Evolutionary conservation across 2,888 invertebrate genomes (phyloP).

Genomic region (Mythimna pallens): DNA sequence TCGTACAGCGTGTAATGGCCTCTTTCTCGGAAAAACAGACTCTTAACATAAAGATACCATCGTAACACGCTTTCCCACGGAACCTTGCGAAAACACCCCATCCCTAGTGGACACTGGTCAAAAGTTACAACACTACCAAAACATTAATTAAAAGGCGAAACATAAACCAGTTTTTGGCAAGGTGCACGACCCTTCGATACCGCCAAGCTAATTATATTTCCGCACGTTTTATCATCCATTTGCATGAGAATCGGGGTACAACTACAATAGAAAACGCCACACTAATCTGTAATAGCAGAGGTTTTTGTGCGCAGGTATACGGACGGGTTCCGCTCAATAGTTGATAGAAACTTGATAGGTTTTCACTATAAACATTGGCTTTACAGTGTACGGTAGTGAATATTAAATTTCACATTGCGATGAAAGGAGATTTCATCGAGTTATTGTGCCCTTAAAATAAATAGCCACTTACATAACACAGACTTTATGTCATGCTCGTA

Average conservation of each 20-base stretch:
- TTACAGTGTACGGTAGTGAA: constrained; percentile 73
- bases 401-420: constrained; percentile 82
- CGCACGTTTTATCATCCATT: constrained; percentile 88
- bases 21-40: constrained; percentile 87
- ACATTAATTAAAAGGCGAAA: constrained; percentile 86
- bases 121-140: constrained; percentile 81
- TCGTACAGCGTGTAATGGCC: constrained; percentile 86
- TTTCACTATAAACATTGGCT: constrained; percentile 85
- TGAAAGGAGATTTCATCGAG: constrained; percentile 74
- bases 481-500: constrained; percentile 37
- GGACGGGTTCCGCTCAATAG: constrained; percentile 72
- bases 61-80: constrained; percentile 85
- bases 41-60: constrained; percentile 87
- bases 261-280: constrained; percentile 84
- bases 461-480: constrained; percentile 46
- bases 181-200: constrained; percentile 77
- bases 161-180: constrained; percentile 86
- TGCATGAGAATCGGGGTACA: constrained; percentile 86
- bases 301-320: constrained; percentile 65
- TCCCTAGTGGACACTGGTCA: constrained; percentile 83
- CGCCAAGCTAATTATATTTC: constrained; percentile 89
- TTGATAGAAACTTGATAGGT: constrained; percentile 88
- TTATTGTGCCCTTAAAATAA: constrained; percentile 69
- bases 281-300: constrained; percentile 75
- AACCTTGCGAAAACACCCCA: constrained; percentile 79